Evolutionary conservation across 2,888 invertebrate species (phyloP).

Genomic region (Diploptera punctata): DNA sequence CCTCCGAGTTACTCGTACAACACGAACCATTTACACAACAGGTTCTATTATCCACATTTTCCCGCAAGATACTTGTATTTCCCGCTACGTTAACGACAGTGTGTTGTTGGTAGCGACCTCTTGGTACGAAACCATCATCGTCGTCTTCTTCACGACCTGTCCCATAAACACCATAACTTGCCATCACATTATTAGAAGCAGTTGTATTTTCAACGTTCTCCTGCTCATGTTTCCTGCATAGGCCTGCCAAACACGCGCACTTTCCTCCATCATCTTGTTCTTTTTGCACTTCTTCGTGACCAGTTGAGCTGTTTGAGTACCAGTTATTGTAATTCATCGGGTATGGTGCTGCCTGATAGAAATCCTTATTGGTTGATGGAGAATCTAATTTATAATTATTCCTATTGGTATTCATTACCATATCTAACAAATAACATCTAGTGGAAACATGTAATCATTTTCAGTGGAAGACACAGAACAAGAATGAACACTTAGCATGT

Average conservation of each 20-base stretch:
- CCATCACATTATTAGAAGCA: constrained; percentile 54
- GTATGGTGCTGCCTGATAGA: too few species aligned
- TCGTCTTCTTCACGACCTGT: constrained; percentile 43
- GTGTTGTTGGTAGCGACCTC: constrained; percentile 28
- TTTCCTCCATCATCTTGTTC: not conserved
- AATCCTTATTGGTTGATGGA: constrained; percentile 33
- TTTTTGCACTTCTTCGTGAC: constrained; percentile 20
- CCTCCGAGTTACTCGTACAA: constrained; percentile 39
- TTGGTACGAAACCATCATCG: constrained; percentile 38
- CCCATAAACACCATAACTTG: constrained; percentile 62
- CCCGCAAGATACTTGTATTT: constrained; percentile 45
- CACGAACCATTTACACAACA: constrained; percentile 39
- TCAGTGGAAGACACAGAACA: too few species aligned
- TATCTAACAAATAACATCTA: too few species aligned
- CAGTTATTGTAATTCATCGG: constrained; percentile 28
- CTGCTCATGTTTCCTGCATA: not conserved
- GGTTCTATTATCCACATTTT: constrained; percentile 47
- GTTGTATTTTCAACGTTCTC: not conserved
- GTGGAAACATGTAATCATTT: too few species aligned
- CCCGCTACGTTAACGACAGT: constrained; percentile 42
- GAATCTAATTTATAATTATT: constrained; percentile 39
- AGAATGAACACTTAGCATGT: too few species aligned
- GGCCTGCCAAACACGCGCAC: constrained; percentile 4
- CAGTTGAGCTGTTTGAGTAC: constrained; percentile 26
- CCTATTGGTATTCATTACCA: constrained; percentile 39